Evolutionary conservation across 2,888 invertebrate species (phyloP).

Genomic region (Ptycholaimellus sp.): DNA sequence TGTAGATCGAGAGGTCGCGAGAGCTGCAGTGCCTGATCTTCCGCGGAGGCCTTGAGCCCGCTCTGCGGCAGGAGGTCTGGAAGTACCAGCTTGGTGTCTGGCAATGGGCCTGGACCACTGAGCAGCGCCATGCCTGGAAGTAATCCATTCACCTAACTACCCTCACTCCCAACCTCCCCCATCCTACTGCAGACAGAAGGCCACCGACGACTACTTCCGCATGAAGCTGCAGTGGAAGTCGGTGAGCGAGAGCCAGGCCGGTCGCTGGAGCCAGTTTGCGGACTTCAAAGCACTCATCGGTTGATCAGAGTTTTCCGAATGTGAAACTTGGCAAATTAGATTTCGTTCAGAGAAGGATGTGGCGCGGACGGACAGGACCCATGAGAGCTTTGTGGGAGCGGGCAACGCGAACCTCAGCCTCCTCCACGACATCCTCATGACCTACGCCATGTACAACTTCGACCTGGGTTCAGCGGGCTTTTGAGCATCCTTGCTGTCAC

Average conservation of each 20-base stretch:
- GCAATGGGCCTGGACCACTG: constrained; percentile 53
- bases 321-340: not conserved
- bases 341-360: constrained; percentile 64
- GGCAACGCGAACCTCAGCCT: constrained; percentile 61
- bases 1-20: too few species aligned
- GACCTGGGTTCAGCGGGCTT: constrained; percentile 44
- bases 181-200: constrained; percentile 34
- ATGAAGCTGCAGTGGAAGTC: constrained; percentile 89
- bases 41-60: constrained; percentile 38
- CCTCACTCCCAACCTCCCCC: not conserved
- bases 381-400: constrained; percentile 73
- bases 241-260: constrained; percentile 61
- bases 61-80: constrained; percentile 60
- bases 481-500: not conserved
- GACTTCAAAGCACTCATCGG: constrained; percentile 72
- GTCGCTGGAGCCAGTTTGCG: constrained; percentile 57
- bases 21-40: constrained; percentile 62
- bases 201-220: constrained; percentile 26
- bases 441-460: constrained; percentile 95
- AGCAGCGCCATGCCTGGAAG: constrained; percentile 34
- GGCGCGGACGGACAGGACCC: constrained; percentile 68
- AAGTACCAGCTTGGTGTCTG: constrained; percentile 71
- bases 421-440: constrained; percentile 76
- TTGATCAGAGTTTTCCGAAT: constrained; percentile 23
- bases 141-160: not conserved